These are phyloP conservation scores for Aurelia sp. DNA, from an alignment of 30 jellyfish, hydroid and myxozoan species.

Conservation along the genomic window DNA sequence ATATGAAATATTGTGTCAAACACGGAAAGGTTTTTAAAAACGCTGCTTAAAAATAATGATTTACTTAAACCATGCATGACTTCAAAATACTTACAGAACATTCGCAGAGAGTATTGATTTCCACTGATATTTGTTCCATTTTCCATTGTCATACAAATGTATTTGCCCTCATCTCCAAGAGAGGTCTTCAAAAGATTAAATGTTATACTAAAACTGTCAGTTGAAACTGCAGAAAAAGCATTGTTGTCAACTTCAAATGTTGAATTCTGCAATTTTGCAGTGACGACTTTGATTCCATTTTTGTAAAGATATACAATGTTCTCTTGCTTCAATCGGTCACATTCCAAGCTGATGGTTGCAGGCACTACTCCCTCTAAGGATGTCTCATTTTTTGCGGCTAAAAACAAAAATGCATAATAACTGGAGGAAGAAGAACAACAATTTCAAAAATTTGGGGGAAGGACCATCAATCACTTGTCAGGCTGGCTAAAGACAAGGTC, in stretches of 20 bases:
- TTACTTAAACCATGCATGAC: no score
- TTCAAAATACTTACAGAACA: constrained; percentile 31
- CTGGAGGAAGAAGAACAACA: no score
- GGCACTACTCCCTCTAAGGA: no score
- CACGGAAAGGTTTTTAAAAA: no score
- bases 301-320: background rate
- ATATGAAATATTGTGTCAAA: no score
- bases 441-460: no score
- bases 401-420: no score
- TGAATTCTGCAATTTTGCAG: background rate
- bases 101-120: background rate
- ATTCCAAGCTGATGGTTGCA: no score
- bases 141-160: constrained; percentile 17
- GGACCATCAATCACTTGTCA: no score
- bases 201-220: background rate
- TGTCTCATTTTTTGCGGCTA: no score
- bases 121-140: constrained; percentile 22
- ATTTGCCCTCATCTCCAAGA: constrained; percentile 45
- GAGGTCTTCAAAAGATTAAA: background rate
- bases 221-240: background rate
- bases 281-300: background rate
- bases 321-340: background rate
- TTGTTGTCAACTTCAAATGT: constrained; percentile 21
- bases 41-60: no score
- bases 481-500: no score